These are phyloP conservation scores for Ariolimax columbianus DNA, from an alignment of 2,888 invertebrate species.

Conservation along the genomic window DNA sequence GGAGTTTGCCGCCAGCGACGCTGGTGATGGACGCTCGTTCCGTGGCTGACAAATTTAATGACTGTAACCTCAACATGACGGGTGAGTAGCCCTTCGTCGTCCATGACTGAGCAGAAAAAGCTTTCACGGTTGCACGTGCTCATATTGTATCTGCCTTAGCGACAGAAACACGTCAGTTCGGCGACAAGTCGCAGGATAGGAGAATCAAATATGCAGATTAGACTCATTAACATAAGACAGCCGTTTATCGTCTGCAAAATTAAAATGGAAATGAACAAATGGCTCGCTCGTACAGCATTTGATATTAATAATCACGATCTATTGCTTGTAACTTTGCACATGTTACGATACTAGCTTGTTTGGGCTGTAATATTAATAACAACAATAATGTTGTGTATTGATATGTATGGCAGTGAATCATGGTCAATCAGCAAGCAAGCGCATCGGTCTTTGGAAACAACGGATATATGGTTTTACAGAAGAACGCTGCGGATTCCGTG, in stretches of 20 bases:
- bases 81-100: background rate
- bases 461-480: too few relatives aligned
- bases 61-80: constrained; percentile 29
- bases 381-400: too few relatives aligned
- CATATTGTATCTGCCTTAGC: constrained; percentile 27
- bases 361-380: too few relatives aligned
- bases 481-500: too few relatives aligned
- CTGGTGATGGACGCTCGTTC: constrained; percentile 8
- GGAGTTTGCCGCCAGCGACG: background rate
- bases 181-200: background rate
- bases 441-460: too few relatives aligned
- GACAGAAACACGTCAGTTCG: constrained; percentile 19
- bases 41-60: constrained; percentile 27
- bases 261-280: background rate
- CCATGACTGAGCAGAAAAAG: background rate
- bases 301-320: background rate
- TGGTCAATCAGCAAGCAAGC: too few relatives aligned
- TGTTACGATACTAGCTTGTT: too few relatives aligned
- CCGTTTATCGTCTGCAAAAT: constrained; percentile 1
- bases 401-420: too few relatives aligned
- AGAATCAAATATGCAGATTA: background rate
- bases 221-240: constrained; percentile 26
- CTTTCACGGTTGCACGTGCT: constrained; percentile 35
- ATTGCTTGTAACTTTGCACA: too few relatives aligned
- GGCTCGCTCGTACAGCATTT: background rate